phyloP scores from a whole-genome alignment of 2,888 invertebrate genomes.

The Heliconius cydno region DNA sequence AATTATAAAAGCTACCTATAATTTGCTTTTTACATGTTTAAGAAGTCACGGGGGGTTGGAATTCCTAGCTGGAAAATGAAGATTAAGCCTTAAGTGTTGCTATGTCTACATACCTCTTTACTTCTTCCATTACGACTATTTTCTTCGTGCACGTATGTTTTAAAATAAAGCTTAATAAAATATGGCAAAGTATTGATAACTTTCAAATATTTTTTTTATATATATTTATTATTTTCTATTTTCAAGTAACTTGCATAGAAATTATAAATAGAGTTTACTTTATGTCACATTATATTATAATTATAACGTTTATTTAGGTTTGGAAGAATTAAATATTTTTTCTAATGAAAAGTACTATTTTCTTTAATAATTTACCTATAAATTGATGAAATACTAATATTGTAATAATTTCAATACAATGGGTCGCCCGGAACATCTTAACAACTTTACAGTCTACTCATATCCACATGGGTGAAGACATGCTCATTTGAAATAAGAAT shows the following conservation, averaged over 20 bases:
- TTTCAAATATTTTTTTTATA: not conserved
- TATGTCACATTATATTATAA: too few species aligned
- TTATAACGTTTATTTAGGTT: not conserved
- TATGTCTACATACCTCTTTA: constrained; percentile 6
- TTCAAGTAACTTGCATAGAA: not conserved
- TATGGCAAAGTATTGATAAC: not conserved
- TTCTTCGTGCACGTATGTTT: not conserved
- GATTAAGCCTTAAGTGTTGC: not conserved
- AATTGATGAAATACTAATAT: not conserved
- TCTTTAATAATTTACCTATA: not conserved
- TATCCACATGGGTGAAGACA: constrained; percentile 21
- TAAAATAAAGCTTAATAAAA: not conserved
- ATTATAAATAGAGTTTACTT: not conserved
- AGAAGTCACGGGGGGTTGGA: not conserved
- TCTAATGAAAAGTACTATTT: not conserved
- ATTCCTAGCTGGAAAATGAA: not conserved
- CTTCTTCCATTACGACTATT: not conserved
- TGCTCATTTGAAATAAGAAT: constrained; percentile 51
- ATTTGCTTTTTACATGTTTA: not conserved
- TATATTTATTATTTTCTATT: not conserved
- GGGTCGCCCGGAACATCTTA: constrained; percentile 11
- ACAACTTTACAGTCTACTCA: not conserved
- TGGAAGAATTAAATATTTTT: not conserved
- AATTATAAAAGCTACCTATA: not conserved
- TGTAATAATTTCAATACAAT: constrained; percentile 3